These are phyloP conservation scores for Petrocephalus schoutedeni DNA, from an alignment of 2,797 vertebrate species.

Conservation along the genomic window DNA sequence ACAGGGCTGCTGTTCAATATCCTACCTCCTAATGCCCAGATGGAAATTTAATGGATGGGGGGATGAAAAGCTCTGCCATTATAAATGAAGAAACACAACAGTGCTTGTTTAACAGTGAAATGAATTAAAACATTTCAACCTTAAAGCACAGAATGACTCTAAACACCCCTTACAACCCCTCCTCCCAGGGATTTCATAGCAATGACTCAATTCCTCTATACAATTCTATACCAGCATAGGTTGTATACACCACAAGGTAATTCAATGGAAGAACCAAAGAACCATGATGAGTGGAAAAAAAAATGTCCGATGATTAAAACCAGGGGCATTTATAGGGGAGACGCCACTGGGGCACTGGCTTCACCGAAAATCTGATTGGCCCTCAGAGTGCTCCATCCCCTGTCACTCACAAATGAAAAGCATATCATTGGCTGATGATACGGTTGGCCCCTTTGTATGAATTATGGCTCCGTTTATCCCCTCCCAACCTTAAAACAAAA, in stretches of 20 bases:
- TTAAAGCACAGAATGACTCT: not conserved
- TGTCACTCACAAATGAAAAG: not conserved
- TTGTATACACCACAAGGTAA: not conserved
- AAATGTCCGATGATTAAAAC: not conserved
- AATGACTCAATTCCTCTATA: not conserved
- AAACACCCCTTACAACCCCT: not conserved
- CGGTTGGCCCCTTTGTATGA: not conserved
- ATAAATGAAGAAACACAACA: not conserved
- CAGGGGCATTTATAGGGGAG: too few relatives aligned
- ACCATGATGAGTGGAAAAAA: not conserved
- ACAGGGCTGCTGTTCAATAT: not conserved
- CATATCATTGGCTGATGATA: not conserved
- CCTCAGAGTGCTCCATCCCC: not conserved
- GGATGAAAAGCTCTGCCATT: not conserved
- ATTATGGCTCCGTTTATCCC: not conserved
- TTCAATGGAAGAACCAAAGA: not conserved
- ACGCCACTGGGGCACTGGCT: not conserved
- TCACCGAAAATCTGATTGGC: not conserved
- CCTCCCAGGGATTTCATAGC: not conserved
- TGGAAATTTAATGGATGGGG: not conserved
- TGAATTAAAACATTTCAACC: constrained; percentile 1
- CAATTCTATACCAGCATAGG: not conserved
- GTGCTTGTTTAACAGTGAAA: not conserved
- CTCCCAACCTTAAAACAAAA: not conserved
- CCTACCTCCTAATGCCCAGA: not conserved